phyloP scores from a whole-genome alignment of 2,113 vertebrate species.

The Ictalurus furcatus region DNA sequence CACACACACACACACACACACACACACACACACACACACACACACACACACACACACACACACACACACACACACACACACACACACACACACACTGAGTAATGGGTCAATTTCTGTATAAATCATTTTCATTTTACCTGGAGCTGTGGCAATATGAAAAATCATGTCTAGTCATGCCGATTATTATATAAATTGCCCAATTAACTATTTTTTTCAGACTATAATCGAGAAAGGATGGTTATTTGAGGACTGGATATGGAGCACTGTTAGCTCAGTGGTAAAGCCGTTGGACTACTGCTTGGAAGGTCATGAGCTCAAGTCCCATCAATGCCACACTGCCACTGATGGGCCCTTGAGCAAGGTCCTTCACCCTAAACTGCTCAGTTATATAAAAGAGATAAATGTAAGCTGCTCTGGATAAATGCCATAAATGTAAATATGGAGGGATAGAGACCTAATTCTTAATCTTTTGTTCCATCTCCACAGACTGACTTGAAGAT shows the following conservation, averaged over 20 bases:
- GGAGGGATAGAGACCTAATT: too few species aligned
- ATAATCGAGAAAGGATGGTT: neutral
- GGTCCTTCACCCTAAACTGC: too few species aligned
- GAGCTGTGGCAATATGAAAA: neutral
- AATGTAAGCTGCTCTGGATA: too few species aligned
- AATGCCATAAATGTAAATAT: too few species aligned
- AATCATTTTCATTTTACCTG: neutral
- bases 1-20: neutral
- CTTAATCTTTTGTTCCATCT: conserved; percentile 26
- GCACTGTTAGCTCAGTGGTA: too few species aligned
- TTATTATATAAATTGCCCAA: neutral
- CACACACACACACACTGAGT: too few species aligned
- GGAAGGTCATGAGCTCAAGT: too few species aligned
- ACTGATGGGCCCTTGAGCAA: too few species aligned
- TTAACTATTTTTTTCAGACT: conserved; percentile 9
- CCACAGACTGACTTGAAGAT: conserved; percentile 48
- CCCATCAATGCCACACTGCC: too few species aligned
- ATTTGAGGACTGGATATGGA: neutral
- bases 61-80: neutral
- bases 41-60: neutral
- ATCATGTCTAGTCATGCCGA: neutral
- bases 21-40: too few species aligned
- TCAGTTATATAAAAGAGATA: too few species aligned
- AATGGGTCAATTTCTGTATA: neutral
- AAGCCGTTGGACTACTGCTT: too few species aligned